Percentiles rank a stretch among this genome's conserved stretches.
Conservation (phyloP, 2,797 vertebrate genomes). For the Muscicapa comitata region DNA sequence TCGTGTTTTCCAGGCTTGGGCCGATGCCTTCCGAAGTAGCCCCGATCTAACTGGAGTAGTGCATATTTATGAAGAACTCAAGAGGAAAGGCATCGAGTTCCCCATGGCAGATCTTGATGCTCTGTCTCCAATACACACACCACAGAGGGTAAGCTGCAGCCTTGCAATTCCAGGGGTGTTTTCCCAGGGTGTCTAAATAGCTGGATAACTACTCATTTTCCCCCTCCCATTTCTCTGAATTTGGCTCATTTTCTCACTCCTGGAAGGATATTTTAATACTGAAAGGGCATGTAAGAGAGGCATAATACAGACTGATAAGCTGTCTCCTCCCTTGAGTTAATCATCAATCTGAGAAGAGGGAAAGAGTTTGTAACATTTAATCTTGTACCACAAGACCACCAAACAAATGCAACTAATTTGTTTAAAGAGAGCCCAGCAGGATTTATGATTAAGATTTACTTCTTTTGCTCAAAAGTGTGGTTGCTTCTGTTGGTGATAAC, state of each 20-base stretch:
- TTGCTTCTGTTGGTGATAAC: background rate
- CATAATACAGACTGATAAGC: slow-evolving; percentile 31
- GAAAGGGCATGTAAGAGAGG: background rate
- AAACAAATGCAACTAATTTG: background rate
- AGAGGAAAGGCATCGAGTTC: slow-evolving; percentile 97
- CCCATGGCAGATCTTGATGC: slow-evolving; percentile 93
- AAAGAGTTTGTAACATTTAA: background rate
- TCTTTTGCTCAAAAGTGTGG: background rate
- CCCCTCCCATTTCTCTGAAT: background rate
- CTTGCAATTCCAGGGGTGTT: background rate
- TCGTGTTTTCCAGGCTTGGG: slow-evolving; percentile 86
- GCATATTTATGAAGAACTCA: slow-evolving; percentile 96
- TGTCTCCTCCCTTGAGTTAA: background rate
- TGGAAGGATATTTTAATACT: slow-evolving; percentile 35
- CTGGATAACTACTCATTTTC: background rate
- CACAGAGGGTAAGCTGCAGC: slow-evolving; percentile 85
- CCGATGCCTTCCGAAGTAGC: slow-evolving; percentile 96
- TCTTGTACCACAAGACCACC: background rate
- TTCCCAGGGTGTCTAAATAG: background rate
- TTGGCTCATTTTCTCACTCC: slow-evolving; percentile 27
- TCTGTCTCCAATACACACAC: slow-evolving; percentile 96
- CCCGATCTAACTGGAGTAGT: slow-evolving; percentile 97
- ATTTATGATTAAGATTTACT: background rate
- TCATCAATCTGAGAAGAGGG: background rate
- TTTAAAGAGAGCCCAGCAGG: background rate